Base-by-base conservation (phyloP, 2,113 vertebrate genomes). In the Paracanthobrama guichenoti region DNA sequence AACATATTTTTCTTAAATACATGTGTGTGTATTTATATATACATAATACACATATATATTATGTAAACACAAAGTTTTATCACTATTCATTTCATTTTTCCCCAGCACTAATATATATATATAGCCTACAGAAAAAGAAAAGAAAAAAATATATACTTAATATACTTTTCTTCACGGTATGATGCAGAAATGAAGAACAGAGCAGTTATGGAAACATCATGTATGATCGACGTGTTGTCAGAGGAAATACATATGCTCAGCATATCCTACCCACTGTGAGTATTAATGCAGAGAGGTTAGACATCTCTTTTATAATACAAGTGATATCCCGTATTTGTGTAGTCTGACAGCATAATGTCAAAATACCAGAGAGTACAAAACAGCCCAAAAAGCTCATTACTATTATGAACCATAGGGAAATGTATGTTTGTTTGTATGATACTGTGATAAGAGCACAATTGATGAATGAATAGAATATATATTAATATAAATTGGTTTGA, bases 161-260 rank as follows among this genome's bases (percentile, higher is more conserved):
- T 10, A 35, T 57, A 39, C 9, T 42, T 22, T 5, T 26, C 26
- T 55, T 55, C n/a, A 26, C 28, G 26, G 53, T 76, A 4, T 83
- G 48, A 89, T 88, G 6, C 91, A 98, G 97, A 85, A 82, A 82
- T 44, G 94, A 93, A 48, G 90, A 87, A 0, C 84, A 89, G 0
- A 0, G 20, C 4, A 88, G 3, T 16, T 95, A 91, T 60, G 93
- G 93, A 84, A 98, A 98, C 90, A 96, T 99, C 55, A 98, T 97
- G 96, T 95, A 95, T 44, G 98, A 99, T 88, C 90, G 94, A 0
- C 95, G 96, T 16, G 96, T 99, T 84, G 94, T 98, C 88, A 95
- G 97, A n/a, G 97, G 98, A 88, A 97, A 94, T 86, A 97, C 95
- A 0, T 95, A 96, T 0, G 93, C 95, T 2, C 89, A 94, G 1